Conservation (phyloP, 2,113 vertebrate genomes). For the Hemicordylus capensis region DNA sequence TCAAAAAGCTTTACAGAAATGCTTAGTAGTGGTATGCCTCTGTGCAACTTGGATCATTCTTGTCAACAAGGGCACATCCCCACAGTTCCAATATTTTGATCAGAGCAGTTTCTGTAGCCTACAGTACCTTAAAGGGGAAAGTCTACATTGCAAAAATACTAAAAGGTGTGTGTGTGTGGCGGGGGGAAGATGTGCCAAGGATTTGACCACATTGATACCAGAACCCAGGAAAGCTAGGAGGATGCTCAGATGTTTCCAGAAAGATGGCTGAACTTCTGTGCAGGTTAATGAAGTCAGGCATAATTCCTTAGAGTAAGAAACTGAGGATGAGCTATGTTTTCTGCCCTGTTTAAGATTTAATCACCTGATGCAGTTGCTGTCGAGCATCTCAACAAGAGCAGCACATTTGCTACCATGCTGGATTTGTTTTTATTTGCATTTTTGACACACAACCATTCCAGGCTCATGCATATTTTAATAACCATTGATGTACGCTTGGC, state of each 20-base stretch:
- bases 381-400: background rate
- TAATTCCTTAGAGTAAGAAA: conserved; percentile 22
- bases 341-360: background rate
- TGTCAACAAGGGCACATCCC: too few species aligned
- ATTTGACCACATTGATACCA: background rate
- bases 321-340: background rate
- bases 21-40: too few species aligned
- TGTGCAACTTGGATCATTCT: too few species aligned
- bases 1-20: too few species aligned
- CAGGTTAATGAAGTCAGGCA: background rate
- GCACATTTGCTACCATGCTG: background rate
- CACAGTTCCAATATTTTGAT: background rate
- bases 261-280: background rate
- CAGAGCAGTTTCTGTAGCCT: background rate
- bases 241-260: background rate
- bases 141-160: background rate
- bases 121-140: background rate
- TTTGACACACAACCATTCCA: conserved; percentile 28
- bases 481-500: background rate
- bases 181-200: background rate
- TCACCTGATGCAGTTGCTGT: background rate
- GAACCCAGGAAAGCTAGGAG: background rate
- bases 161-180: too few species aligned
- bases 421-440: conserved; percentile 31
- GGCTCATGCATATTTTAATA: conserved; percentile 7